Conservation (phyloP, 2,888 invertebrate genomes). For the Cephus runcator region DNA sequence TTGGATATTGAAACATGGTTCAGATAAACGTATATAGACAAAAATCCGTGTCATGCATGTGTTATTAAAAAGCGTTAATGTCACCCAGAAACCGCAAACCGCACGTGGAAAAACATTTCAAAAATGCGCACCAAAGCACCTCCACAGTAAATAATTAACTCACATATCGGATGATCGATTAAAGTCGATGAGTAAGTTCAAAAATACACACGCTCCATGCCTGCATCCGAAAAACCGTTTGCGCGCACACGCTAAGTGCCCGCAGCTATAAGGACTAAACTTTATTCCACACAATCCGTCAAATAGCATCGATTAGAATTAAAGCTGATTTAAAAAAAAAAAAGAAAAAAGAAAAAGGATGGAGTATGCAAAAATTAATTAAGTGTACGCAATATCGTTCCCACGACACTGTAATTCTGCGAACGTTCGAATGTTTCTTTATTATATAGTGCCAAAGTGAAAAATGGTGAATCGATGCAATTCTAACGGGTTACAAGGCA, state of each 20-base stretch:
- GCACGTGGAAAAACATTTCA: background rate
- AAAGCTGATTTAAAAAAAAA: slow-evolving; percentile 9
- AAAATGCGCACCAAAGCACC: background rate
- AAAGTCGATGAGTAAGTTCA: background rate
- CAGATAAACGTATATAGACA: background rate
- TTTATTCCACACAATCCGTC: slow-evolving; percentile 1
- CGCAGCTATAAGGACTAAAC: background rate
- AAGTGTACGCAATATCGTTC: background rate
- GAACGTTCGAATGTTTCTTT: background rate
- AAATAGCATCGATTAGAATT: slow-evolving; percentile 11
- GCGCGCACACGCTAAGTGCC: background rate
- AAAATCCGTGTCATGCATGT: background rate
- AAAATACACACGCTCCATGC: background rate
- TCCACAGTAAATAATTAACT: slow-evolving; percentile 8
- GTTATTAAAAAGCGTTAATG: background rate
- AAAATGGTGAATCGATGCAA: background rate
- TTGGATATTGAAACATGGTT: background rate
- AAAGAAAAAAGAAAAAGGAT: background rate
- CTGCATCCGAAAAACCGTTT: slow-evolving; percentile 2
- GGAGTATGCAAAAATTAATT: background rate
- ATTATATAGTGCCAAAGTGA: background rate
- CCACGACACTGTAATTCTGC: slow-evolving; percentile 4
- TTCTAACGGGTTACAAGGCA: slow-evolving; percentile 9
- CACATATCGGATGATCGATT: slow-evolving; percentile 6
- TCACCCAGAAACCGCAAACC: background rate